Evolutionary conservation across 2,113 vertebrate species (phyloP).

Genomic region (Phrynosoma platyrhinos): DNA sequence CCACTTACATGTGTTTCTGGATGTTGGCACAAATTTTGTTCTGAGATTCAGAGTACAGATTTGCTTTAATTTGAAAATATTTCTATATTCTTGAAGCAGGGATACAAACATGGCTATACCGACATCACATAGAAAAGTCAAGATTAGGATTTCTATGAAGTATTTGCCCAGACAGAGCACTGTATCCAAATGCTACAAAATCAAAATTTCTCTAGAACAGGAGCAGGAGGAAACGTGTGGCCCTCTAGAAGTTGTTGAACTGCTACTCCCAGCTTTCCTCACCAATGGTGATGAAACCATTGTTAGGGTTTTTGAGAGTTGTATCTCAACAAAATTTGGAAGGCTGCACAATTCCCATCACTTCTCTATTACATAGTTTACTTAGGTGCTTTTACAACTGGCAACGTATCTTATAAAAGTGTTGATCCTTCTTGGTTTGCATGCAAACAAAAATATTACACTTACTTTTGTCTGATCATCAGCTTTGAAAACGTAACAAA

Average conservation of each 20-base stretch:
- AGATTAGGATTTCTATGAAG: not conserved
- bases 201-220: not conserved
- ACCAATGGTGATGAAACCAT: not conserved
- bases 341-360: no score
- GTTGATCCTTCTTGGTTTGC: no score
- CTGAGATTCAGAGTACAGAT: not conserved
- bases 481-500: slow-evolving; percentile 92
- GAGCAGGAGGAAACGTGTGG: no score
- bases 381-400: not conserved
- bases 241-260: not conserved
- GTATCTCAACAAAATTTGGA: no score
- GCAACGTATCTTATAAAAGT: not conserved
- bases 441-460: slow-evolving; percentile 26
- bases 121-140: not conserved
- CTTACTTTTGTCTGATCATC: slow-evolving; percentile 91
- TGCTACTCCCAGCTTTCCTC: not conserved
- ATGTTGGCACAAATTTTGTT: not conserved
- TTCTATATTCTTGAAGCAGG: not conserved
- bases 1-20: not conserved
- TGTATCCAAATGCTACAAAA: slow-evolving; percentile 22
- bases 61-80: not conserved
- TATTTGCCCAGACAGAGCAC: not conserved
- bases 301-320: no score
- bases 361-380: not conserved
- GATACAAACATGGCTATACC: no score